Evolutionary conservation across 2,888 invertebrate species (phyloP), one percentile per base, ranked within the genome.

Genomic region (Zygothrica quintamaculata): DNA sequence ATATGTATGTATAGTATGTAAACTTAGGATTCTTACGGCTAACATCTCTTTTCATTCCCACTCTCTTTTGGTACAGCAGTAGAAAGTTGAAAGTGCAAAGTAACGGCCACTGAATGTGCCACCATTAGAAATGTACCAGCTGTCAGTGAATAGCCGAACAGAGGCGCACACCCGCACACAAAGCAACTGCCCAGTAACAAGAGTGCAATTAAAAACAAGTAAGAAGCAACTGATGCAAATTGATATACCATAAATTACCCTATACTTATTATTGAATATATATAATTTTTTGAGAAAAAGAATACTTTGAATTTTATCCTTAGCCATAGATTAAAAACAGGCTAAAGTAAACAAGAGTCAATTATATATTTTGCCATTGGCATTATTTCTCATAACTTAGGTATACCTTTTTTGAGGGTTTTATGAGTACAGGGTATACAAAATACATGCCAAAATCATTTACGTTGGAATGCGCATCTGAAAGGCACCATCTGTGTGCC

Each of bases 391-490:
- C 18, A 22, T 5, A 22, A 2, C 18, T 22, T 5, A 11, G 15
- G 1, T 5, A 29, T 29, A 29, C 29, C 29, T 9, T 29, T 29
- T 29, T 5, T 5, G 5, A 5, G 1, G 9, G 29, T 29, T 7
- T 22, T 29, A 29, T 29, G 62, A 52, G 33, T 53, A 55, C 64
- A 68, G 29, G 29, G 29, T 29, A 70, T 70, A 64, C 64, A 69
- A 67, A 77, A 48, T 70, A 75, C 72, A 73, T 75, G 72, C 60
- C 74, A 34, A 50, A 70, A 65, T 69, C 76, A 71, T 80, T 77
- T 71, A 42, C 52, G 25, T 11, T 48, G 56, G 65, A 81, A 65
- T 70, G 66, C 57, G 37, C 57, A 51, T 44, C 16, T 15, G 26
- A n/a, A 37, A 31, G 42, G 37, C 31, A 22, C 16, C 48, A 50